phyloP scores from a whole-genome alignment of 2,797 vertebrate species.

The Sibirionetta formosa region DNA sequence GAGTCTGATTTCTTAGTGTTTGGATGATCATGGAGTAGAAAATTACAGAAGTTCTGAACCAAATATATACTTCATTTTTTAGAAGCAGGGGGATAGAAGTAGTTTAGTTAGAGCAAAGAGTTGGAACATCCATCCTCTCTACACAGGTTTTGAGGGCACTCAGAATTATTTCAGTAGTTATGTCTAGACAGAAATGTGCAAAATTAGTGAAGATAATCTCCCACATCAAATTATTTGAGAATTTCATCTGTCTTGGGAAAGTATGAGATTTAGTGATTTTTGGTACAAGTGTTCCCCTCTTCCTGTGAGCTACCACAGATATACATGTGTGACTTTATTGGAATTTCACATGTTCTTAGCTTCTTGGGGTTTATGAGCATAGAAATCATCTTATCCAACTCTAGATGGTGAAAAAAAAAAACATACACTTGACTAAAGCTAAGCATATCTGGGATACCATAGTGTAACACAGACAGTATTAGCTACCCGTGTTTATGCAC shows the following conservation, averaged over 20 bases:
- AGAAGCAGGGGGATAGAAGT: neutral
- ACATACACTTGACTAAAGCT: neutral
- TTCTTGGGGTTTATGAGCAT: neutral
- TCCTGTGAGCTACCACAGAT: neutral
- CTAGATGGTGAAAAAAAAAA: neutral
- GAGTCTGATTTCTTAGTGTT: neutral
- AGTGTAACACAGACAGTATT: neutral
- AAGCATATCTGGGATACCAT: neutral
- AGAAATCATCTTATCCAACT: neutral
- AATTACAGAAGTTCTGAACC: neutral
- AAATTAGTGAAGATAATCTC: neutral
- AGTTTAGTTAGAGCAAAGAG: neutral
- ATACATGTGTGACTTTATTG: neutral
- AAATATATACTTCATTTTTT: neutral
- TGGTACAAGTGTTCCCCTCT: neutral
- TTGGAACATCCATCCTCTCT: neutral
- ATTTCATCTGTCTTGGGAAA: neutral
- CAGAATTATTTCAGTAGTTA: neutral
- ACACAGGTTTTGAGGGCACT: neutral
- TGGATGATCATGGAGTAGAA: neutral
- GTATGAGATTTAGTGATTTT: neutral
- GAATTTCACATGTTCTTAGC: neutral
- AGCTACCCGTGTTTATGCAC: neutral
- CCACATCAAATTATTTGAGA: neutral
- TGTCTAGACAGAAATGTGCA: neutral